Evolutionary conservation across 1,140 invertebrate genomes (phyloP), one percentile per base, ranked within the genome.

Genomic region (Homalodisca vitripennis): DNA sequence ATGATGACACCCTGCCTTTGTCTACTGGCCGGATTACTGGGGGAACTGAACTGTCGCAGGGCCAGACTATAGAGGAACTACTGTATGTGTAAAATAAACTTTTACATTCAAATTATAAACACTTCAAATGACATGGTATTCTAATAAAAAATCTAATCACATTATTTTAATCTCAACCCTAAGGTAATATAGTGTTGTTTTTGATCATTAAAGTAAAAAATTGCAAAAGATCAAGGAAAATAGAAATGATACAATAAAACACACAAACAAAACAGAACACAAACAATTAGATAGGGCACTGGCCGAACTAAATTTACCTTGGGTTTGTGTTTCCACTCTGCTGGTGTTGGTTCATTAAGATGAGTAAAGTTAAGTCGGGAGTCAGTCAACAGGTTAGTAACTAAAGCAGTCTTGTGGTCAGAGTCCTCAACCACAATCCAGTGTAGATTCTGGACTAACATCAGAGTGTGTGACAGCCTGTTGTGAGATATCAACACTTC

Each of bases 361-460:
- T 97, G 94, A 29, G 93, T 95, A 75, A 89, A 91, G 60, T 84
- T 79, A 0, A 97, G 76, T 17, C 84, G 84, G 17, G 90, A 88
- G 30, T 90, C 84, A 48, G 84, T 80, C 13, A 99, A 78, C n/a
- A 99, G 84, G 70, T 91, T 89, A 1, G 81, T 84, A 0, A 99
- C 94, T 60, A 97, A 81, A 31, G 84, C 76, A 0, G 90, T 93
- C 76, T 91, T 95, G 14, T 78, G 80, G 1, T 84, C 80, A 0
- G 92, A 82, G 81, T 99, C 97, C 82, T 99, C 97, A 12, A 99
- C 85, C 41, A 99, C 79, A 73, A 99, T 93, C 97, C 97, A 99
- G 79, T 98, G 95, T 66, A 98, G 84, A 77, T 95, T 93, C 65
- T 91, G 89, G 30, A 98, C 87, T 69, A 94, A 85, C 74, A 91